phyloP scores from a whole-genome alignment of 2,888 invertebrate species.

The Apoderus coryli region DNA sequence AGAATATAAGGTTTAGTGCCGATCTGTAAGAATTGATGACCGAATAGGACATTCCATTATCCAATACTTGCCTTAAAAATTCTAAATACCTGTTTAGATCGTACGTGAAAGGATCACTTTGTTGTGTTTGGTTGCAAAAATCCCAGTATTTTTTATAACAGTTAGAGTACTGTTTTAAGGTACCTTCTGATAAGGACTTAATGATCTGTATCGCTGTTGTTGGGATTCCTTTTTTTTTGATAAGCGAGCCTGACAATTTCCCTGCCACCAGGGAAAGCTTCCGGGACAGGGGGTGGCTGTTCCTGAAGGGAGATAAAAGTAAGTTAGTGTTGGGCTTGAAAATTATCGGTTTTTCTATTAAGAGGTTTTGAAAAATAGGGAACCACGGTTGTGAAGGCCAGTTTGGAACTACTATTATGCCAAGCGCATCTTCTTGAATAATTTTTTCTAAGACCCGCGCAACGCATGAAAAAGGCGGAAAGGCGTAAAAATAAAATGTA shows the following conservation, averaged over 20 bases:
- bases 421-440: slow-evolving; percentile 19
- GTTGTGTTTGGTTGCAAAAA: slow-evolving; percentile 1
- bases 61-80: slow-evolving; percentile 4
- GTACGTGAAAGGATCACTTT: slow-evolving; percentile 3
- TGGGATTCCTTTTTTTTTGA: slow-evolving; percentile 7
- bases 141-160: slow-evolving; percentile 11
- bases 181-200: slow-evolving; percentile 13
- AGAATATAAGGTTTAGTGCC: slow-evolving; percentile 15
- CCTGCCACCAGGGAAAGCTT: slow-evolving; percentile 21
- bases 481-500: slow-evolving; percentile 18
- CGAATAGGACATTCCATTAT: slow-evolving; percentile 12
- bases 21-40: slow-evolving; percentile 16
- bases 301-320: slow-evolving; percentile 19
- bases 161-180: slow-evolving; percentile 17
- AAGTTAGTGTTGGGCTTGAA: slow-evolving; percentile 18
- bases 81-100: slow-evolving; percentile 4
- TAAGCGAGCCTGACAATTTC: slow-evolving; percentile 19
- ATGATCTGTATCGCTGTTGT: slow-evolving; percentile 7
- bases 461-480: slow-evolving; percentile 22
- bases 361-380: slow-evolving; percentile 17
- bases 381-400: slow-evolving; percentile 23
- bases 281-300: slow-evolving; percentile 16
- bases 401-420: slow-evolving; percentile 22
- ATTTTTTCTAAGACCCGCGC: slow-evolving; percentile 21
- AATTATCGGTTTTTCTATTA: slow-evolving; percentile 10